Percentiles rank a stretch among this genome's conserved stretches.
Conservation (phyloP, 2,888 invertebrate species). For the Camponotus fellah region DNA sequence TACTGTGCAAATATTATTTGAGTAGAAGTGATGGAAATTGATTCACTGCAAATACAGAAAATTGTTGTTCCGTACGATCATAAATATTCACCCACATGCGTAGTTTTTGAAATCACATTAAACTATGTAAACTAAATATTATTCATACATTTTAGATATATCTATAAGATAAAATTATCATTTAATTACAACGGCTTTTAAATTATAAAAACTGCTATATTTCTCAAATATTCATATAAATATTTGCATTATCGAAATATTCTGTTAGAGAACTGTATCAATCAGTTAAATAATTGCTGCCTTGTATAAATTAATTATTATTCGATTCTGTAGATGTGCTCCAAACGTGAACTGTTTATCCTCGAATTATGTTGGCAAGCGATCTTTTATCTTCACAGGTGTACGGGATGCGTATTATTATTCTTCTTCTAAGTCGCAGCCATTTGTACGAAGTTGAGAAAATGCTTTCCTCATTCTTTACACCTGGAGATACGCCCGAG, state of each 20-base stretch:
- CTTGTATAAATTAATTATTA: neutral
- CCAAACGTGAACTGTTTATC: no score
- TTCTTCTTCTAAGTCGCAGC: constrained; percentile 42
- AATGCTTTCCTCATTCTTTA: constrained; percentile 35
- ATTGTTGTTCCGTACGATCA: constrained; percentile 8
- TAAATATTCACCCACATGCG: constrained; percentile 8
- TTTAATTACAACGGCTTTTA: neutral
- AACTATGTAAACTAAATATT: neutral
- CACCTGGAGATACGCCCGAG: constrained; percentile 4
- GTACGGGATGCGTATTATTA: constrained; percentile 38
- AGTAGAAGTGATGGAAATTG: neutral
- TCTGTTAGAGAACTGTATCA: neutral
- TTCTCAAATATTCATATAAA: neutral
- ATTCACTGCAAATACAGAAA: constrained; percentile 8
- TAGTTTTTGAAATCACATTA: constrained; percentile 18
- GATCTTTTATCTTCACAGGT: constrained; percentile 14
- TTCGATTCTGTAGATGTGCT: neutral
- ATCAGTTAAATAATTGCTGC: neutral
- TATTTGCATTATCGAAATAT: neutral
- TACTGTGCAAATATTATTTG: constrained; percentile 11
- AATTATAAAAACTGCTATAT: neutral
- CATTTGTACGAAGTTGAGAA: constrained; percentile 48
- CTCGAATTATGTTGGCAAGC: neutral
- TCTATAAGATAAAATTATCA: neutral
- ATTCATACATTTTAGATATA: neutral